Base-by-base conservation (phyloP, 2,113 vertebrate genomes). In the Syrrhaptes paradoxus region DNA sequence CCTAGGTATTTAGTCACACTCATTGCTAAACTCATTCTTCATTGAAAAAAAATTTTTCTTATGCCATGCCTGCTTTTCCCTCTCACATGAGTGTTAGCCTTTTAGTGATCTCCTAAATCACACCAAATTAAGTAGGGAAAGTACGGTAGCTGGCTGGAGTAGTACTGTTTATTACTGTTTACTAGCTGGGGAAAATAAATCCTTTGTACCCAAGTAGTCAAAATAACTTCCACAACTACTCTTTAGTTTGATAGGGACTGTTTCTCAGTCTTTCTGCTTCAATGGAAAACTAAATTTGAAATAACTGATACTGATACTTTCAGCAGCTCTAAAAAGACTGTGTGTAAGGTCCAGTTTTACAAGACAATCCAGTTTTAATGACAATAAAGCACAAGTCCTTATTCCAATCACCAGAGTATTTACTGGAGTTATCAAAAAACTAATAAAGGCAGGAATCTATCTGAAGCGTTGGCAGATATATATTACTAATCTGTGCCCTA, bases 11-110 rank as follows among this genome's bases (percentile, higher is more conserved):
- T 54, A 52, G 25, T 36, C 13, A 41, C 4, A 34, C 2, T 3
- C 6, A 13, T 28, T 36, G 10, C 4, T 74, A 29, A 74, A 54
- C 21, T 11, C 7, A 52, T 52, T 45, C 11, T 66, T 78, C 20
- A 34, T 21, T 26, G 8, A n/a, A 74, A 76, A 76, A 62, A 48
- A 19, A 10, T 5, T n/a, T 11, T 21, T 48, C 9, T 66, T 28
- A 32, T 4, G 6, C 2, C 7, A 32, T 4, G 7, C 2, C 5
- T 8, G 2, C 2, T 63, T 57, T 75, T 74, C 24, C 28, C 17
- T 68, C 31, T 8, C 3, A 68, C 3, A 17, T 26, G 9, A 61
- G 4, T 58, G 43, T 45, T 66, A 88, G 21, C 4, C 6, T 57
- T 67, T 67, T 28, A 61, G 10, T 32, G 28, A 62, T 48, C 70